Evolutionary conservation across 2,113 vertebrate species (phyloP).

Genomic region (Sinocyclocheilus anshuiensis): DNA sequence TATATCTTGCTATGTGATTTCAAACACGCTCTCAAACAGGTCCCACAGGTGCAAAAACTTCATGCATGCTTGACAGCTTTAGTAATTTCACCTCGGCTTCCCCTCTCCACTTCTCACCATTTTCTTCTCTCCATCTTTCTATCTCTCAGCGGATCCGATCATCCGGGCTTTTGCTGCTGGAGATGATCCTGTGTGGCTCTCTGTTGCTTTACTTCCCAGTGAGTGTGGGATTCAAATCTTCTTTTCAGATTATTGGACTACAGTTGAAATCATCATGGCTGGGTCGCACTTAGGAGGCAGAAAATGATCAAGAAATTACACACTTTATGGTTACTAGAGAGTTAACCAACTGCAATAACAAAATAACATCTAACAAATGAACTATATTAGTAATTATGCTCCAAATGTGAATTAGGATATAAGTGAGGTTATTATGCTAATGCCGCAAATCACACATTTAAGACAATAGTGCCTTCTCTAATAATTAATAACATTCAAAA

Average conservation of each 20-base stretch:
- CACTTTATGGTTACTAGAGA: neutral
- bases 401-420: neutral
- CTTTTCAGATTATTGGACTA: conserved; percentile 66
- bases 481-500: too few species aligned
- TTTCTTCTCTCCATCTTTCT: conserved; percentile 24
- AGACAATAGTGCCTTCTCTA: too few species aligned
- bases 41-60: neutral
- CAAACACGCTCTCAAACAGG: neutral
- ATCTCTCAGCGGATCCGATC: conserved; percentile 84
- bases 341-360: neutral
- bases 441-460: too few species aligned
- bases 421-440: neutral
- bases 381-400: neutral
- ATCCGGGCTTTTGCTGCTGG: conserved; percentile 88
- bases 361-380: neutral
- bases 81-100: conserved; percentile 14
- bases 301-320: conserved; percentile 2
- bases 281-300: conserved; percentile 52
- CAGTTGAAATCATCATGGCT: conserved; percentile 66
- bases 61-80: neutral
- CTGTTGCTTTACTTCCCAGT: conserved; percentile 97
- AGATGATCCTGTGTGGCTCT: conserved; percentile 92
- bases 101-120: neutral
- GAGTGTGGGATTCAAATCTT: conserved; percentile 74
- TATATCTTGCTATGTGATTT: neutral